Evolutionary conservation across 2,797 vertebrate genomes (phyloP), one percentile per base, ranked within the genome.

Genomic region (Gallinago solitaria): DNA sequence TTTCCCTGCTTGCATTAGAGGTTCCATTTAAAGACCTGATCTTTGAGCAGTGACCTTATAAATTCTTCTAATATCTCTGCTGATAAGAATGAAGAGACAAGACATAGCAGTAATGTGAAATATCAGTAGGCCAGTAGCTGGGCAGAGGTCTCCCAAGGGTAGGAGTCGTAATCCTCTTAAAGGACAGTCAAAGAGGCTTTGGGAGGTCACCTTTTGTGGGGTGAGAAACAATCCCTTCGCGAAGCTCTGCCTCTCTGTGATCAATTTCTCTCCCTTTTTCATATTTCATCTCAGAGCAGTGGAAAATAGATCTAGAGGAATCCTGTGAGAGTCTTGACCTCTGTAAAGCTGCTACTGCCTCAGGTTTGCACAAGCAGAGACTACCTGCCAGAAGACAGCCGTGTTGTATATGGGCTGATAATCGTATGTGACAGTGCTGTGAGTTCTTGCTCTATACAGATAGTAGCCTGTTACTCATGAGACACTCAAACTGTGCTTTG

Each of bases 101-200:
- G 89, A 54, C 16, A 1, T 10, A 35, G 17, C 63, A 43, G 83
- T 94, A 86, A 76, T 65, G 74, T 69, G 51, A 51, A 67, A 9
- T 84, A 86, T 53, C 82, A 53, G 35, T 28, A 51, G 47, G 51
- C 53, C 32, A 24, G 78, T 67, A 68, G 83, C 77, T 86, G 90
- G 92, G 79, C 77, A 77, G 81, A 87, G 70, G 77, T 69, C 51
- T 93, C 89, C 90, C 91, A 81, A 77, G 85, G 71, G 59, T 64
- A 82, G 69, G 70, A 73, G 92, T 89, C 9, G 7, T 94, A 93
- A 92, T 93, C 94, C 79, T 92, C 78, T 90, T 96, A 87, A 7
- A 57, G 61, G 53, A 94, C 60, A 91, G 63, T 90, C 86, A 79
- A 33, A 92, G 83, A 95, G 79, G 85, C 83, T 93, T 90, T 81